Conservation (phyloP, 2,888 invertebrate genomes). For the Protodeltote pygarga region DNA sequence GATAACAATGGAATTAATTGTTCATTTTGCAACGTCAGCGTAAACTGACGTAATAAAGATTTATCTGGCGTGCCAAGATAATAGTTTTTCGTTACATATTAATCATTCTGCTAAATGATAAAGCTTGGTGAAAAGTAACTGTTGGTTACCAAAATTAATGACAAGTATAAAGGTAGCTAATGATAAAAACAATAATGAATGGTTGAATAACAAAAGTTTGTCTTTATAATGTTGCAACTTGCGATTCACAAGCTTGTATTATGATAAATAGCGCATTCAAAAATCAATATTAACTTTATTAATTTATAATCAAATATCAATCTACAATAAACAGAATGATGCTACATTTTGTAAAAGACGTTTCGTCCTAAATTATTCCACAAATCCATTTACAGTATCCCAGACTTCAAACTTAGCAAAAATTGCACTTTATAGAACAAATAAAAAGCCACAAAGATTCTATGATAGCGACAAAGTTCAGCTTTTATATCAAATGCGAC, state of each 20-base stretch:
- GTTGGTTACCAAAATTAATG: too few species aligned
- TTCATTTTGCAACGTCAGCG: slow-evolving; percentile 32
- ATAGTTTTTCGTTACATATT: slow-evolving; percentile 10
- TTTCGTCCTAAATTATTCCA: slow-evolving; percentile 57
- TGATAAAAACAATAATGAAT: slow-evolving; percentile 4
- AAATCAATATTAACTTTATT: slow-evolving; percentile 1
- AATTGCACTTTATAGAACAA: slow-evolving; percentile 66
- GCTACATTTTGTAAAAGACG: slow-evolving; percentile 22
- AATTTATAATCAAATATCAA: not conserved
- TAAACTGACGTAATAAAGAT: slow-evolving; percentile 32
- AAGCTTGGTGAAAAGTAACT: too few species aligned
- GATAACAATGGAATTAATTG: slow-evolving; percentile 44
- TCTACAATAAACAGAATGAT: slow-evolving; percentile 20
- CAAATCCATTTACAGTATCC: slow-evolving; percentile 59
- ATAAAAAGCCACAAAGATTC: slow-evolving; percentile 64
- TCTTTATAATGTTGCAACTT: too few species aligned
- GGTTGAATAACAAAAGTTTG: too few species aligned
- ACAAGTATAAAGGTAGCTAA: too few species aligned
- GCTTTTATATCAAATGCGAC: slow-evolving; percentile 70
- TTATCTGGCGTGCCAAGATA: slow-evolving; percentile 15
- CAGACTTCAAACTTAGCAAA: slow-evolving; percentile 61
- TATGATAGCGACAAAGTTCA: slow-evolving; percentile 69
- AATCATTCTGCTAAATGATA: too few species aligned
- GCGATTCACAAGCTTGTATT: too few species aligned
- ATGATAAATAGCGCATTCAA: slow-evolving; percentile 2